A percentile compares a stretch with the other conserved stretches of the same genome.
These are phyloP conservation scores for Limnephilus rhombicus DNA, from an alignment of 2,888 invertebrate genomes.

Conservation along the genomic window DNA sequence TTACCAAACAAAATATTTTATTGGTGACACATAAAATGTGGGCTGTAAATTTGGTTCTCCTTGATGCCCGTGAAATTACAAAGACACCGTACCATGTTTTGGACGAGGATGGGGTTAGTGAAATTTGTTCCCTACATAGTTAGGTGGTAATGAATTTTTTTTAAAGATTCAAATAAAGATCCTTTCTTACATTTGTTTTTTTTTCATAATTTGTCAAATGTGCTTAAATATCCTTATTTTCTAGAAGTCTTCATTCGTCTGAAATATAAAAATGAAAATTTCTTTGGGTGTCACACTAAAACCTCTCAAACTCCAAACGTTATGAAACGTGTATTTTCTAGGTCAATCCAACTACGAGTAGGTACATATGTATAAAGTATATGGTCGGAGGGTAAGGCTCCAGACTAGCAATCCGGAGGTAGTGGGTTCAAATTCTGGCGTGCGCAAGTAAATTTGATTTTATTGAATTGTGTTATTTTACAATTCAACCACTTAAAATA, in stretches of 20 bases:
- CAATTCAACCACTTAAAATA: no score
- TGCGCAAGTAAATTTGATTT: no score
- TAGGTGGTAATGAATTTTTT: neutral
- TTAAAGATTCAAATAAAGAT: neutral
- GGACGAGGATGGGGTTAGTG: neutral
- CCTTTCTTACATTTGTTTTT: neutral
- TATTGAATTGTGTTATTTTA: no score
- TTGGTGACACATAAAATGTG: constrained; percentile 48
- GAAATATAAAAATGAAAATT: no score
- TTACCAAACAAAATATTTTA: constrained; percentile 48
- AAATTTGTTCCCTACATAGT: neutral
- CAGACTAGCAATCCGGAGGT: no score
- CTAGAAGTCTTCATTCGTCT: no score
- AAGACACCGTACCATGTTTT: constrained; percentile 5
- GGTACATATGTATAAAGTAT: neutral
- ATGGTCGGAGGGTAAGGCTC: no score
- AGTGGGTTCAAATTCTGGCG: no score
- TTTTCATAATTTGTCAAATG: neutral
- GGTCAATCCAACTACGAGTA: neutral
- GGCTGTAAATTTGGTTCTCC: constrained; percentile 47
- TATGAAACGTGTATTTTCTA: neutral
- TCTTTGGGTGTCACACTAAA: no score
- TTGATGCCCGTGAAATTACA: constrained; percentile 49
- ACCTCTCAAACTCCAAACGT: no score
- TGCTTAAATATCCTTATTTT: neutral